These are phyloP conservation scores for Tauraco erythrolophus DNA, from an alignment of 2,113 vertebrate genomes.

Conservation along the genomic window DNA sequence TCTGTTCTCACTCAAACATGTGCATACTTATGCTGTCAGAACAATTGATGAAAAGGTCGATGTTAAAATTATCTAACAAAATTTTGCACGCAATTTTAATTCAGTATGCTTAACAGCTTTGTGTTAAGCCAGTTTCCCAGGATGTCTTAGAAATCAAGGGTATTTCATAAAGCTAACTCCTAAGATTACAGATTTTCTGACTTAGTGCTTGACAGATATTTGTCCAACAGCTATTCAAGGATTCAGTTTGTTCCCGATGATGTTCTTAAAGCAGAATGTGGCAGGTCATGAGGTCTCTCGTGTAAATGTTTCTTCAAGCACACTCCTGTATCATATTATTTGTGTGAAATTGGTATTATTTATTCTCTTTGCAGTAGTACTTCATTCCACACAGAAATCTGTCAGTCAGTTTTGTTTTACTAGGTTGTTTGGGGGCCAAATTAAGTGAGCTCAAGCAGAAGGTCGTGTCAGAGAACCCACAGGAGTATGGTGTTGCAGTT, in stretches of 20 bases:
- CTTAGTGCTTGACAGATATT: not conserved
- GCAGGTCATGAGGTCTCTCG: not conserved
- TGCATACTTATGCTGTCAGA: not conserved
- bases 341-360: not conserved
- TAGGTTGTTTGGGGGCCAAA: slow-evolving; percentile 90
- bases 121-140: not conserved
- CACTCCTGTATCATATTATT: not conserved
- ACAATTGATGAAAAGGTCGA: not conserved
- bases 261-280: not conserved
- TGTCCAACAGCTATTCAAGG: not conserved
- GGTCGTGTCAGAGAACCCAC: slow-evolving; percentile 90
- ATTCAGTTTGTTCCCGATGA: not conserved
- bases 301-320: not conserved
- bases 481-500: slow-evolving; percentile 87
- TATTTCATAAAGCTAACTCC: not conserved
- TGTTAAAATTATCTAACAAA: not conserved
- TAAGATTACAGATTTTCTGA: not conserved
- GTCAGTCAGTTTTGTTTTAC: not conserved
- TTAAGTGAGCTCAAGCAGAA: slow-evolving; percentile 93
- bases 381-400: not conserved
- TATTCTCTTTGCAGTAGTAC: not conserved
- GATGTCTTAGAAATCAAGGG: not conserved
- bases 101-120: not conserved
- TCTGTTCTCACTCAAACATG: not conserved
- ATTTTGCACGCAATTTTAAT: not conserved